Evolutionary conservation across 2,797 vertebrate genomes (phyloP).

Genomic region (Dromococcyx pavoninus): DNA sequence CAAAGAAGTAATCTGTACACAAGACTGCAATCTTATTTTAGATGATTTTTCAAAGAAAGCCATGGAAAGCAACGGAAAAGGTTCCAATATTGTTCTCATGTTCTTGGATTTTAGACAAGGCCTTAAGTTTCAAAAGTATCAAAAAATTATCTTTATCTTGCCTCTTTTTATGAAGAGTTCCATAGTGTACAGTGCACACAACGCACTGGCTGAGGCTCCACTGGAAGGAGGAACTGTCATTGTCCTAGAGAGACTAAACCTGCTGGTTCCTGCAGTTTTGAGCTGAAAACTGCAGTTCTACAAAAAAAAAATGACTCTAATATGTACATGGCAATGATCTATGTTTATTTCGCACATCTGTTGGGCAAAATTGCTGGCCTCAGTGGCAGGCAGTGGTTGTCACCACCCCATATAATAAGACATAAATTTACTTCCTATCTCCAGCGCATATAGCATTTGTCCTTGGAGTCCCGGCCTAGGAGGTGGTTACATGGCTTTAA

Average conservation of each 20-base stretch:
- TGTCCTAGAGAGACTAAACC: background rate
- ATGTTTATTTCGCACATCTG: background rate
- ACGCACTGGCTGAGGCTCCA: background rate
- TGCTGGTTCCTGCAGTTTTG: background rate
- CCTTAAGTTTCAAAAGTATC: background rate
- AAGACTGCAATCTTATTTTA: background rate
- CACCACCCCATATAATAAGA: no score
- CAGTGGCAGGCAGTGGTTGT: no score
- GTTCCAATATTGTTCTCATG: background rate
- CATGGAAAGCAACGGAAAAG: background rate
- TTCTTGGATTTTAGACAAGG: background rate
- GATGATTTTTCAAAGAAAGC: background rate
- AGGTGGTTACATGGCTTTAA: background rate
- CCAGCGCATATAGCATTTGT: background rate
- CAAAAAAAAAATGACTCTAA: background rate
- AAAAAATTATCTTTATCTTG: background rate
- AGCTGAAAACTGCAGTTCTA: background rate
- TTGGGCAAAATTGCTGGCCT: no score
- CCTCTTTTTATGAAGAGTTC: background rate
- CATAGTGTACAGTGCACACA: background rate
- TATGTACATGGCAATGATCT: background rate
- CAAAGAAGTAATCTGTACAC: background rate
- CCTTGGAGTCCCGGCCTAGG: background rate
- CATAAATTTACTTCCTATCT: no score
- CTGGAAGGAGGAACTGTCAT: background rate